Conservation (phyloP, 2,797 vertebrate species). For the Dermochelys coriacea region DNA sequence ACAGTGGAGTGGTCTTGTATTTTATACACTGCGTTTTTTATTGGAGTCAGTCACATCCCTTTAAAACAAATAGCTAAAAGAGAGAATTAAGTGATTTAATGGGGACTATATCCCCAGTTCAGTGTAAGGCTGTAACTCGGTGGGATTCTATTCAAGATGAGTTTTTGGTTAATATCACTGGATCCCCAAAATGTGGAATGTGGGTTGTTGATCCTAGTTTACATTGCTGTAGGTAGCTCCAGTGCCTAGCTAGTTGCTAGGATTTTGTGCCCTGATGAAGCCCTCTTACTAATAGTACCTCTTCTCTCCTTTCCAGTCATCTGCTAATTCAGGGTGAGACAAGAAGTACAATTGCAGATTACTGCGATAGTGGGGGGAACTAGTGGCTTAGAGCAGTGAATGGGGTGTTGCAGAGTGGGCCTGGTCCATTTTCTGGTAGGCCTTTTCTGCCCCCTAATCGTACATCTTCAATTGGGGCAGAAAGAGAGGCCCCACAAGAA, state of each 20-base stretch:
- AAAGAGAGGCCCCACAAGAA: neutral
- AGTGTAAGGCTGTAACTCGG: neutral
- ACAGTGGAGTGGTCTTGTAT: neutral
- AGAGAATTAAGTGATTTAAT: neutral
- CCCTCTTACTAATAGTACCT: neutral
- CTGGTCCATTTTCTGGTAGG: neutral
- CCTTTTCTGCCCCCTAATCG: neutral
- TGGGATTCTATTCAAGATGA: neutral
- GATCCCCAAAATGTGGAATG: neutral
- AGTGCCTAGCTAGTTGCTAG: neutral
- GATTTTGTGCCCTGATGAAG: neutral
- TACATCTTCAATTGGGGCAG: neutral
- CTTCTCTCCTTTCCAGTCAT: neutral
- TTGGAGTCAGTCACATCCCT: neutral
- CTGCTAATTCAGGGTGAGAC: neutral
- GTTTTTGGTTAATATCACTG: neutral
- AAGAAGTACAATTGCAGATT: neutral
- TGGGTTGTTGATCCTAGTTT: neutral
- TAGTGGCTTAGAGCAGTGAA: neutral
- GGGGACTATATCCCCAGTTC: accelerated
- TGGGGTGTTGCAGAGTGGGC: neutral
- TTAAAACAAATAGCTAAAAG: neutral
- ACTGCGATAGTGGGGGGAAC: neutral
- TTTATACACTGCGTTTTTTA: neutral
- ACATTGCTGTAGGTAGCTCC: neutral